These are phyloP conservation scores for Enteromius radiatus DNA, from an alignment of 2,797 vertebrate species.

Conservation along the genomic window DNA sequence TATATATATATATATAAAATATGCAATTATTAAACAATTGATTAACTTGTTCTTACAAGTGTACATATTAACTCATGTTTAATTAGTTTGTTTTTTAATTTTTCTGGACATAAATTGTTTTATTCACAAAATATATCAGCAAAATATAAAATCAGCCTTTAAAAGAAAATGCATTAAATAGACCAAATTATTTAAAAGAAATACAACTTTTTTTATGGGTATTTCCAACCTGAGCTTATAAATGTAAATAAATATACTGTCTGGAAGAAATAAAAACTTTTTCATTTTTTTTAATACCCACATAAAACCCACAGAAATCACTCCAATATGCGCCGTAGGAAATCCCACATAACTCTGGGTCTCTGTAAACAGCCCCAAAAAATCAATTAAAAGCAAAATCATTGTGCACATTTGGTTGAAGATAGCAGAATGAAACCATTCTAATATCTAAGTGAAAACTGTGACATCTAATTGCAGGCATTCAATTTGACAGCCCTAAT, in stretches of 20 bases:
- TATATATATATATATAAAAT: not conserved
- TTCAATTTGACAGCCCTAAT: conserved; percentile 6
- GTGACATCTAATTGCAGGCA: not conserved
- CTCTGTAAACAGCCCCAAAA: not conserved
- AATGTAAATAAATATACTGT: no score
- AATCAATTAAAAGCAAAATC: not conserved
- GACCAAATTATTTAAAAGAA: not conserved
- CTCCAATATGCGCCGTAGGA: no score
- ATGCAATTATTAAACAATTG: no score
- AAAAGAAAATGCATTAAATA: not conserved
- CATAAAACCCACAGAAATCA: not conserved
- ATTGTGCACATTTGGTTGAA: not conserved
- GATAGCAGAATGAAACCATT: not conserved
- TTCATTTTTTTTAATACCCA: no score
- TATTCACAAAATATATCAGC: not conserved
- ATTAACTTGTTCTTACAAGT: no score
- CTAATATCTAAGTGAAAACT: not conserved
- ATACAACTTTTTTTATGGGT: not conserved
- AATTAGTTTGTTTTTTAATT: not conserved
- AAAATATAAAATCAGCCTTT: no score
- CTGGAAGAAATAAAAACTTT: no score
- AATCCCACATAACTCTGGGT: not conserved
- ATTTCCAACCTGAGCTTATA: no score
- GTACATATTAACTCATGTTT: not conserved
- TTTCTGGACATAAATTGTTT: not conserved